Percentiles rank a stretch among this genome's conserved stretches.
Conservation (phyloP, 2,797 vertebrate genomes). For the Furcifer pardalis region DNA sequence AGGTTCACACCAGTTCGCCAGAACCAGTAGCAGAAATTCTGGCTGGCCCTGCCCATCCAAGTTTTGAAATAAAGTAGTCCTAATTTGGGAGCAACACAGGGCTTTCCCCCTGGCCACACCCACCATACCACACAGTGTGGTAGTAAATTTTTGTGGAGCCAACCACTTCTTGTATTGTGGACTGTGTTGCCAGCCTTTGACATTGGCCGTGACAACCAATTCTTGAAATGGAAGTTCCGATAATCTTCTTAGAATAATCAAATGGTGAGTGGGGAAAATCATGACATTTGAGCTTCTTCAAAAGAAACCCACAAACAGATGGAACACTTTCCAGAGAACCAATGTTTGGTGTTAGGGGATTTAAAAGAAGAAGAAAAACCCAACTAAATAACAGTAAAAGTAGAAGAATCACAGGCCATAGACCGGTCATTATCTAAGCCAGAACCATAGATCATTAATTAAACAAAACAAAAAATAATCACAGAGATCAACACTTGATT, state of each 20-base stretch:
- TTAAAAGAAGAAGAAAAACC: background rate
- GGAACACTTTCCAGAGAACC: slow-evolving; percentile 38
- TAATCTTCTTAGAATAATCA: background rate
- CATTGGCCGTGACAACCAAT: background rate
- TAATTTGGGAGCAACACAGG: too few relatives aligned
- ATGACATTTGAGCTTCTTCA: background rate
- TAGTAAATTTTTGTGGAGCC: too few relatives aligned
- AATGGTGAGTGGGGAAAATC: background rate
- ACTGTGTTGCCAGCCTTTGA: background rate
- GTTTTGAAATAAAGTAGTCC: too few relatives aligned
- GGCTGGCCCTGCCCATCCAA: too few relatives aligned
- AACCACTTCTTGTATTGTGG: background rate
- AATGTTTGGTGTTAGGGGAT: background rate
- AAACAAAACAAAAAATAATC: slow-evolving; percentile 67
- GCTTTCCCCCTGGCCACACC: too few relatives aligned
- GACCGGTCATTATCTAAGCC: slow-evolving; percentile 54
- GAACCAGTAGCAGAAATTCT: too few relatives aligned
- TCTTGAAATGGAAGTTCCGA: background rate
- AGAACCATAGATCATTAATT: slow-evolving; percentile 56
- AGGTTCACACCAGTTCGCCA: too few relatives aligned
- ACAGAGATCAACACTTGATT: slow-evolving; percentile 68
- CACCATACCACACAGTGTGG: too few relatives aligned
- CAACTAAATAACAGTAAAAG: slow-evolving; percentile 41
- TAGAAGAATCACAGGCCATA: slow-evolving; percentile 33
- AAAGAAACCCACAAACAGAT: slow-evolving; percentile 16